Conservation (phyloP, 2,888 invertebrate species). For the Ganaspis brasiliensis region DNA sequence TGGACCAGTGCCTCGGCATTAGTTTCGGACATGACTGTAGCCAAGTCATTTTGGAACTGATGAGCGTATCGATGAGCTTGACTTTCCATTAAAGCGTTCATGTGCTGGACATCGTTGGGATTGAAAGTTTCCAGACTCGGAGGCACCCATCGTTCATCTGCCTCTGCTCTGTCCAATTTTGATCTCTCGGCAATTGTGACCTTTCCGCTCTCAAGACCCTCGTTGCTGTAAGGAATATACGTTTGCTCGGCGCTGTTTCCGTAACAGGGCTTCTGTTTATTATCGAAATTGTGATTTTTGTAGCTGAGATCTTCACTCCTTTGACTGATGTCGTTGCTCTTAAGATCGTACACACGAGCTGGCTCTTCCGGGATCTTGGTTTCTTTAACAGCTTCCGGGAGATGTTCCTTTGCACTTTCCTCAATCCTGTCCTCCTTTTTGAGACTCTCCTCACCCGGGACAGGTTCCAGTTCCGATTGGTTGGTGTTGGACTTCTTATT, state of each 20-base stretch:
- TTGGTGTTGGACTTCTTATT: constrained; percentile 85
- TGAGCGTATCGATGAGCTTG: constrained; percentile 77
- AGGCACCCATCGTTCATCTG: constrained; percentile 85
- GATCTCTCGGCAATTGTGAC: constrained; percentile 77
- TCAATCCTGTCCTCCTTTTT: constrained; percentile 68
- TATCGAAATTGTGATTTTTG: constrained; percentile 65
- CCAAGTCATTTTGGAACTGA: constrained; percentile 72
- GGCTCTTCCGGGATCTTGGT: constrained; percentile 53
- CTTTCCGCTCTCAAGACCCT: constrained; percentile 78
- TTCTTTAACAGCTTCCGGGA: constrained; percentile 54
- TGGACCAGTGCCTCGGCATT: constrained; percentile 69
- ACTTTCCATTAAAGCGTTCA: constrained; percentile 75
- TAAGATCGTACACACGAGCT: constrained; percentile 20
- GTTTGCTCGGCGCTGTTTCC: constrained; percentile 69
- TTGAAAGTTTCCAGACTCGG: constrained; percentile 81
- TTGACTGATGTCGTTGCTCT: constrained; percentile 54
- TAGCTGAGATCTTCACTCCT: constrained; percentile 35
- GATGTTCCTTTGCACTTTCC: constrained; percentile 53
- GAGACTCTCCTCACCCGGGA: constrained; percentile 74
- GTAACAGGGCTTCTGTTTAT: constrained; percentile 74
- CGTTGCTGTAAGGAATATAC: constrained; percentile 72
- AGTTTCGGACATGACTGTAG: constrained; percentile 67
- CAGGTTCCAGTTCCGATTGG: constrained; percentile 81
- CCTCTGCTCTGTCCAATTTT: constrained; percentile 80
- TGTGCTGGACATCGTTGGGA: constrained; percentile 71